phyloP scores from a whole-genome alignment of 2,113 vertebrate species.

The Trematocara zebra region DNA sequence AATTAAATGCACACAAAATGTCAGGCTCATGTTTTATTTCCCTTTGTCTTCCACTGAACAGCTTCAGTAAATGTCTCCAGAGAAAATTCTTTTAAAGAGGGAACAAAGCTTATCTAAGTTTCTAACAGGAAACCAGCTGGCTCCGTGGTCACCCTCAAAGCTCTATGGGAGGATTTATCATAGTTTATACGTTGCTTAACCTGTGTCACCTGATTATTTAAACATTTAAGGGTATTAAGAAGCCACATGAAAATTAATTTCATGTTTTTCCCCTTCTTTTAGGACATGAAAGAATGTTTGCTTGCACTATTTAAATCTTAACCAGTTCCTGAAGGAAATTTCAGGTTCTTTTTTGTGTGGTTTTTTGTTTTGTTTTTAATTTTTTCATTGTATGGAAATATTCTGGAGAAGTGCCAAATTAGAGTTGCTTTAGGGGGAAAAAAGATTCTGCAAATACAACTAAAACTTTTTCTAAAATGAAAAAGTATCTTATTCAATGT shows the following conservation, averaged over 20 bases:
- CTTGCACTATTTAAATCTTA: not conserved
- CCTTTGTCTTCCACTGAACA: not conserved
- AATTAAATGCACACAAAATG: not conserved
- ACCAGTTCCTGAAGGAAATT: not conserved
- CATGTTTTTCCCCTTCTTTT: not conserved
- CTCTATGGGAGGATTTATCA: not conserved
- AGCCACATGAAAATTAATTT: not conserved
- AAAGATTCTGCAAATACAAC: not conserved
- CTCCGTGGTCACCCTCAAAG: not conserved
- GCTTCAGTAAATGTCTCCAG: not conserved
- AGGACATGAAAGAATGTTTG: not conserved
- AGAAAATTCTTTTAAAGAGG: not conserved
- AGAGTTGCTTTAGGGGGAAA: not conserved
- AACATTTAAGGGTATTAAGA: not conserved
- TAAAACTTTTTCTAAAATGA: not conserved
- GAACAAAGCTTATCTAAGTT: not conserved
- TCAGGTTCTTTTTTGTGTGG: not conserved
- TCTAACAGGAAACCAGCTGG: not conserved
- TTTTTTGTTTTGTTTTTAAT: no score
- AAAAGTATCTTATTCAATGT: not conserved
- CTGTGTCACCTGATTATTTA: not conserved
- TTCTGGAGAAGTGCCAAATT: not conserved
- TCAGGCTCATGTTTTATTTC: not conserved
- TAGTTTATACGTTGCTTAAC: not conserved
- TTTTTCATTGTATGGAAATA: not conserved